Evolutionary conservation across 2,888 invertebrate genomes (phyloP), one percentile per base, ranked within the genome.

Genomic region (Drosophila maculinotata): DNA sequence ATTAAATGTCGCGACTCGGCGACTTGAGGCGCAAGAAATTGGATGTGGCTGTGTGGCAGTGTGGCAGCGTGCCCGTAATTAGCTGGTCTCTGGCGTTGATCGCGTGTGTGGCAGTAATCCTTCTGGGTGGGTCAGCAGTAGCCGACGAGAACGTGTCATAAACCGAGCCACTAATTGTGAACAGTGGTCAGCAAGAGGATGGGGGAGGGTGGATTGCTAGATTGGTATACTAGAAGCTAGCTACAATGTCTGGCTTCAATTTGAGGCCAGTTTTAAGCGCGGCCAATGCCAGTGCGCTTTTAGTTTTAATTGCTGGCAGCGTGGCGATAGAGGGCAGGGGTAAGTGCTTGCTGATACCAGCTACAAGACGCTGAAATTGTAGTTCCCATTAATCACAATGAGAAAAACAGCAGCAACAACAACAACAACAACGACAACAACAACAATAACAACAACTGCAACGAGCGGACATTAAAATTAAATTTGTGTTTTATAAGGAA

Each of bases 21-120:
- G 49, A 60, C 62, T 75, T 64, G 45, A 62, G 69, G 69, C 65
- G 36, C 39, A 63, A 64, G 75, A 75, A 81, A 79, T 77, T 74
- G 71, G 36, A 41, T 25, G 31, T 30, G 45, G 41, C 49, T 39
- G 36, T 38, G 48, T 49, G 49, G 33, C 45, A 47, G 26, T 48
- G 26, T 33, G 45, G 33, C 36, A 49, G 59, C 15, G 42, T 53
- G 44, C 41, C 33, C 41, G 59, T 85, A 82, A 82, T 82, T 85
- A 85, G 81, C 75, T 66, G 53, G 62, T 54, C 70, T 62, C 47
- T 68, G 77, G 38, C 60, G 23, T 59, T 38, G 64, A 79, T 82
- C 79, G 81, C 81, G 81, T 82, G 81, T 75, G 69, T 82, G 72
- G 49, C 78, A n/a, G 62, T 77, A 84, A 82, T 81, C 75, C 79